Percentiles rank a stretch among this genome's conserved stretches.
Conservation (phyloP, 2,888 invertebrate genomes). For the Acleris literana region DNA sequence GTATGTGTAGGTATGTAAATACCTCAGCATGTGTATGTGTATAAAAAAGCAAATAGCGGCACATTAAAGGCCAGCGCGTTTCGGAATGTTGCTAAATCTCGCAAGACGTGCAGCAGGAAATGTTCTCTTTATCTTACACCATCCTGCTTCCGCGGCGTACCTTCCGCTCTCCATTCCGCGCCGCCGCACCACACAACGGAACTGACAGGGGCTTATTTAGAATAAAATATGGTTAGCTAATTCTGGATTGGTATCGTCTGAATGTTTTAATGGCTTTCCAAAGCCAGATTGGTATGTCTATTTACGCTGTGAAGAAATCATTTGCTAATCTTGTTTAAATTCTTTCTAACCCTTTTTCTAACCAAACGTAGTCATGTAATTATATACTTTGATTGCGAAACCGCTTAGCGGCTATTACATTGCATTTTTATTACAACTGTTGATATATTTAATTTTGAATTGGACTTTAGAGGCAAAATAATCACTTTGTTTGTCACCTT, state of each 20-base stretch:
- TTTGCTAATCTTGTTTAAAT: too few species aligned
- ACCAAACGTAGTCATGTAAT: too few species aligned
- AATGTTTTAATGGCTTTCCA: slow-evolving; percentile 1
- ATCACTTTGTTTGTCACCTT: too few species aligned
- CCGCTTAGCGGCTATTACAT: too few species aligned
- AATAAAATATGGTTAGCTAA: slow-evolving; percentile 54
- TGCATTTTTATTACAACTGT: too few species aligned
- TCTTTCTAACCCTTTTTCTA: too few species aligned
- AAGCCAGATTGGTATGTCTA: not conserved
- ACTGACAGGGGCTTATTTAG: slow-evolving; percentile 71
- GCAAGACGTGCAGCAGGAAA: slow-evolving; percentile 79
- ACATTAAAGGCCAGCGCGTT: slow-evolving; percentile 59
- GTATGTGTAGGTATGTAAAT: too few species aligned
- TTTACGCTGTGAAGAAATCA: not conserved
- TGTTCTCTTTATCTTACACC: slow-evolving; percentile 83
- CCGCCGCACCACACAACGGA: slow-evolving; percentile 70
- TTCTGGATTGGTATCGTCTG: slow-evolving; percentile 18
- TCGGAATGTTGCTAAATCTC: slow-evolving; percentile 77
- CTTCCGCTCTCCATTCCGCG: slow-evolving; percentile 73
- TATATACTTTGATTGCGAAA: too few species aligned
- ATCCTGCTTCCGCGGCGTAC: slow-evolving; percentile 77
- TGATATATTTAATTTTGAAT: too few species aligned
- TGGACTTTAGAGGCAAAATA: too few species aligned
- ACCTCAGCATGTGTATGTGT: too few species aligned
- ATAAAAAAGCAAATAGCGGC: not conserved